Evolutionary conservation across 2,888 invertebrate species (phyloP).

Genomic region (Hypolimnas misippus): DNA sequence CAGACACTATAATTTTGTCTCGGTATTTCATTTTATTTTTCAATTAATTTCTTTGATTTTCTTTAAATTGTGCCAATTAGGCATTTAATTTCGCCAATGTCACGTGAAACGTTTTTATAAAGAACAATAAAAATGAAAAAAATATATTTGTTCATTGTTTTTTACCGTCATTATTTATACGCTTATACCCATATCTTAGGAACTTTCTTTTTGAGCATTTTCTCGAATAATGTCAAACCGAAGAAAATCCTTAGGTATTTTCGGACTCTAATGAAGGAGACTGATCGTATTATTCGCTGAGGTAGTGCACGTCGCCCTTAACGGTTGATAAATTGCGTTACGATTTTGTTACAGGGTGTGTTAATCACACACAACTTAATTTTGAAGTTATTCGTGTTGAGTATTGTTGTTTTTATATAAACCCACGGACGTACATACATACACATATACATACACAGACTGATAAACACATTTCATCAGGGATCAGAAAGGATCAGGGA

Average conservation of each 20-base stretch:
- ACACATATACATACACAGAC: too few relatives aligned
- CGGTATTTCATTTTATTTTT: too few relatives aligned
- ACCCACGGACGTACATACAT: too few relatives aligned
- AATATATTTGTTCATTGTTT: too few relatives aligned
- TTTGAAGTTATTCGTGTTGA: conserved; percentile 47
- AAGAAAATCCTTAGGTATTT: conserved; percentile 5
- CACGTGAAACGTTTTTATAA: too few relatives aligned
- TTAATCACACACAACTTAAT: conserved; percentile 57
- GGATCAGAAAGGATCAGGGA: too few relatives aligned
- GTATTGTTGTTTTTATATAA: conserved; percentile 48
- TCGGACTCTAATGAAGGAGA: conserved; percentile 27
- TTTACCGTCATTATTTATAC: neutral
- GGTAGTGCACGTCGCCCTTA: conserved; percentile 44
- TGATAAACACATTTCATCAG: neutral
- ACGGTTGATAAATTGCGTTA: conserved; percentile 73
- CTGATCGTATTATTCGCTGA: conserved; percentile 33
- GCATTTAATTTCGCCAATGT: too few relatives aligned
- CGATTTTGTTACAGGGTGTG: conserved; percentile 63
- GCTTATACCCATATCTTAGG: neutral
- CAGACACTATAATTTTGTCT: too few relatives aligned
- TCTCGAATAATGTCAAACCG: conserved; percentile 9
- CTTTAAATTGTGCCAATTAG: too few relatives aligned
- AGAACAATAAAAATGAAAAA: too few relatives aligned
- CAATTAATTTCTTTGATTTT: too few relatives aligned
- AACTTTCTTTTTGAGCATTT: neutral